Conservation (phyloP, 2,888 invertebrate species). For the Eueremaeus valkanovi region DNA sequence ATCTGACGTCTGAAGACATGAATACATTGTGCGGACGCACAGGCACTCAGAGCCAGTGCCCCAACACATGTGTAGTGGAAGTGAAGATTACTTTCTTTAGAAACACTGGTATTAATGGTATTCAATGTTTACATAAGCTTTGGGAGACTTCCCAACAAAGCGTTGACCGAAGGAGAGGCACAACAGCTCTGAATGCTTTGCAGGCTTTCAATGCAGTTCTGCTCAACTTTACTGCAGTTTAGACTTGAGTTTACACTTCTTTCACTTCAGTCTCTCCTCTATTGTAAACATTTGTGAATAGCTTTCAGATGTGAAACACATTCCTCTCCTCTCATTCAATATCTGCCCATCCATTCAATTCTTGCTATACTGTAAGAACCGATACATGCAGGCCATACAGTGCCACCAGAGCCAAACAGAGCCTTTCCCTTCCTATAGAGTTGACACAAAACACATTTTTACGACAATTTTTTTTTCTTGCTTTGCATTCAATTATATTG, state of each 20-base stretch:
- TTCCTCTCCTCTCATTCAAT: neutral
- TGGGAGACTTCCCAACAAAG: neutral
- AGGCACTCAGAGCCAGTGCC: neutral
- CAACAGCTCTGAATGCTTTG: too few species aligned
- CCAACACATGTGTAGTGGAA: neutral
- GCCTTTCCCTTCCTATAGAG: too few species aligned
- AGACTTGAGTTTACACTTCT: neutral
- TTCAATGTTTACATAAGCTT: constrained; percentile 12
- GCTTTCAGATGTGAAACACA: neutral
- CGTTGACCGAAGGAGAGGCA: neutral
- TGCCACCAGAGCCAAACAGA: too few species aligned
- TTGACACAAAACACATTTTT: too few species aligned
- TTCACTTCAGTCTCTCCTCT: neutral
- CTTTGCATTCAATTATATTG: too few species aligned
- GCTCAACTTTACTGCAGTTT: too few species aligned
- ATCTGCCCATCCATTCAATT: neutral
- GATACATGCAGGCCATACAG: too few species aligned
- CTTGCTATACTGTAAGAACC: too few species aligned
- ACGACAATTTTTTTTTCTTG: too few species aligned
- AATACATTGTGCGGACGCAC: too few species aligned
- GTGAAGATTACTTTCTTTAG: neutral
- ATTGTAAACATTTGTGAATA: neutral
- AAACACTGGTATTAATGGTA: neutral
- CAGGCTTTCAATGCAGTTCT: neutral
- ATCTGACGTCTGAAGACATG: too few species aligned